Evolutionary conservation across 2,797 vertebrate species (phyloP), one percentile per base, ranked within the genome.

Genomic region (Octomys mimax): DNA sequence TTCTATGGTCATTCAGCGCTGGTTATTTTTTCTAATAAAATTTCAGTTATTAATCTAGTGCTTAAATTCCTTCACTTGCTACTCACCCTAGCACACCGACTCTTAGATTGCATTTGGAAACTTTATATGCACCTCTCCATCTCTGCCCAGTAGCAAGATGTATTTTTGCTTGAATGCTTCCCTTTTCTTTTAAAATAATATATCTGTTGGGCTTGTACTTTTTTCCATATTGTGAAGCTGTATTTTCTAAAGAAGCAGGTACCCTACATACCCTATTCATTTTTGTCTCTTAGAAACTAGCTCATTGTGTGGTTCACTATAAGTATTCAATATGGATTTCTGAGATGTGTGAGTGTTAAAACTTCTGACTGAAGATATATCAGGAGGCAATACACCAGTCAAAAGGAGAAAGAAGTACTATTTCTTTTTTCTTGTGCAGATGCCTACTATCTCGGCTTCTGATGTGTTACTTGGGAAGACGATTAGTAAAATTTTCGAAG

Each of bases 281-380:
- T 79, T 92, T 46, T 93, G 10, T 64, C n/a, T 46, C 62, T 91
- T 91, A 86, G 82, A 97, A 93, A 83, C 22, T 36, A 9, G 4
- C 33, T 92, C 16, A 84, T n/a, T 79, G 52, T 59, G 52, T 75
- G 28, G 24, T 9, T 95, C 31, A 46, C 19, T n/a, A 12, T n/a
- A 88, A 91, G 64, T 59, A 28, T 62, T 95, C 59, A 81, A 1
- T 61, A 52, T 49, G 12, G 26, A 77, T 75, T 75, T 88, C 64
- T 62, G 39, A 49, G 83, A 49, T 24, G 36, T 54, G 52, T 80
- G 78, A 75, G 26, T 95, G 88, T 70, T 71, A 94, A 36, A 49
- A 80, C 13, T 6, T 42, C 16, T 68, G 19, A 79, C 19, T 52
- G 42, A 36, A 33, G 12, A 16, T 6, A 26, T 5, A 33, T 57